Base-by-base conservation (phyloP, 2,113 vertebrate genomes). In the Neotoma lepida region DNA sequence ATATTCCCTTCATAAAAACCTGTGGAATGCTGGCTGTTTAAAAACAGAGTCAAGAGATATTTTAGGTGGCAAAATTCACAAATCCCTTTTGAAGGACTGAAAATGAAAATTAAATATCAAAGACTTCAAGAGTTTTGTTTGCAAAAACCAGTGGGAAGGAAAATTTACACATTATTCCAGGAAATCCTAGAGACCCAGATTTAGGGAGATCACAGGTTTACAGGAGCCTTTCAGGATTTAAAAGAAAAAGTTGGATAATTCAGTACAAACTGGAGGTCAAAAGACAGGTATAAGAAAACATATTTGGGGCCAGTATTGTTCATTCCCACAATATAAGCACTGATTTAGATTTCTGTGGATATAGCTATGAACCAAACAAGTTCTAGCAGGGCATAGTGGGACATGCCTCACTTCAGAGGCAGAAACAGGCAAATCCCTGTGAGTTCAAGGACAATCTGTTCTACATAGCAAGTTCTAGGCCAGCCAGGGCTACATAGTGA, bases 61-160 rank as follows among this genome's bases (percentile, higher is more conserved):
- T 84, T 87, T 15, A 89, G 61, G n/a, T 33, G 70, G 44, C 15
- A 73, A 95, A 93, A 93, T 88, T 78, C 63, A 93, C 9, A 95
- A 66, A 66, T 49, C 20, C 6, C 71, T 58, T 41, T 35, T 87
- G 26, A 68, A 74, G 24, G 58, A 39, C 0, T 88, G 20, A 85
- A 66, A 61, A 87, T 58, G 24, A 63, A 63, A 63, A 63, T 26
- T 8, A 26, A 63, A 17, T 15, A 35, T 66, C 64, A 66, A 66
- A 35, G 51, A 81, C 1, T 70, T 85, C 35, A 68, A 91, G 18
- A 46, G 39, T 80, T 51, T 61, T 2, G 14, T n/a, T 74, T 88
- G 10, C 6, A 90, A 66, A 95, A 81, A 66, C 88, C 0, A 44
- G 44, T 68, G 70, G 33, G 22, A 92, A 58, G 6, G 68, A 71